Conservation (phyloP, 2,888 invertebrate genomes). For the Cetonia aurata region DNA sequence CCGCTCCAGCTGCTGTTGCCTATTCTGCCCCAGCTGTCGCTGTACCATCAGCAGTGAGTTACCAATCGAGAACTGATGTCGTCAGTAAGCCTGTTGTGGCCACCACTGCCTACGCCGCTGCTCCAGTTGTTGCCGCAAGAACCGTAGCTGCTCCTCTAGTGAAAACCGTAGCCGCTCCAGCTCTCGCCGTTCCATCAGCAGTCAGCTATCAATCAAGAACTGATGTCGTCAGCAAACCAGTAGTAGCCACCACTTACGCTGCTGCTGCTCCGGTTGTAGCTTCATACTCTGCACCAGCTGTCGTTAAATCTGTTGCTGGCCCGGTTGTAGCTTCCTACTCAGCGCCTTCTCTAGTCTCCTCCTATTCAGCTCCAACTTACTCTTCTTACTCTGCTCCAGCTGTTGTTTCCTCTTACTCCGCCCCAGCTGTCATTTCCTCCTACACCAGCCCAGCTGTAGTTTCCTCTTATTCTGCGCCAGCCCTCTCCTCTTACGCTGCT, state of each 20-base stretch:
- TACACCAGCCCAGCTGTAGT: slow-evolving; percentile 61
- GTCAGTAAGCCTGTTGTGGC: slow-evolving; percentile 51
- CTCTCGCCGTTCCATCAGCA: slow-evolving; percentile 65
- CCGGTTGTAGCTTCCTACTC: slow-evolving; percentile 37
- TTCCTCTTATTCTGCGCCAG: slow-evolving; percentile 61
- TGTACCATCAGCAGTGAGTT: slow-evolving; percentile 64
- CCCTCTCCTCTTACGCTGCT: slow-evolving; percentile 58
- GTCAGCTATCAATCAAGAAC: slow-evolving; percentile 56
- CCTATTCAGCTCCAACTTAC: slow-evolving; percentile 61
- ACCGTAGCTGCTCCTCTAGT: slow-evolving; percentile 48
- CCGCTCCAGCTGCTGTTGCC: slow-evolving; percentile 46
- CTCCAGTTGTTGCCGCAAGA: slow-evolving; percentile 47
- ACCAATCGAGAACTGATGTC: slow-evolving; percentile 51
- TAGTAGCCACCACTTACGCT: slow-evolving; percentile 49
- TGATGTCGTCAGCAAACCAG: slow-evolving; percentile 51
- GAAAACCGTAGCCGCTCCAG: slow-evolving; percentile 50
- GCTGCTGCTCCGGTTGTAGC: slow-evolving; percentile 59
- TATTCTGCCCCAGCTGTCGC: slow-evolving; percentile 60
- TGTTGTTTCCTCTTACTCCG: slow-evolving; percentile 57
- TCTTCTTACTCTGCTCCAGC: slow-evolving; percentile 62
- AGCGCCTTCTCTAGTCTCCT: slow-evolving; percentile 49
- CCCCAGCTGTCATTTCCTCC: slow-evolving; percentile 59
- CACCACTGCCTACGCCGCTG: slow-evolving; percentile 51
- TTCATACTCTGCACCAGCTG: slow-evolving; percentile 34
- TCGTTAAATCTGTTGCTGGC: slow-evolving; percentile 42